These are phyloP conservation scores for Sepiola atlantica DNA, from an alignment of 2,888 invertebrate species.

Conservation along the genomic window DNA sequence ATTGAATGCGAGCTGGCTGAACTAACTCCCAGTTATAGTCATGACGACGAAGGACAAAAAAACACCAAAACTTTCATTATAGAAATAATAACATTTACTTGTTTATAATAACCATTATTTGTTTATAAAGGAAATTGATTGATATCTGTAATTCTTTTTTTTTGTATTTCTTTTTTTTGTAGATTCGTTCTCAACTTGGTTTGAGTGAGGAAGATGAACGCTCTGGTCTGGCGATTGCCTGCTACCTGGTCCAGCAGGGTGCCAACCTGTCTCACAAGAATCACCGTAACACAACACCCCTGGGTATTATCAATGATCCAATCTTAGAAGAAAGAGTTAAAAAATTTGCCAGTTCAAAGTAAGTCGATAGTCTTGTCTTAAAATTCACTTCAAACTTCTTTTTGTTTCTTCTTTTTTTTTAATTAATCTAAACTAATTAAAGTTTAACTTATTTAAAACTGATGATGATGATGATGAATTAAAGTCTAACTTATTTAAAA, in stretches of 20 bases:
- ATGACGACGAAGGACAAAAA: too few species aligned
- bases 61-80: too few species aligned
- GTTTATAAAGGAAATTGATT: too few species aligned
- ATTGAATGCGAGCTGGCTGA: background rate
- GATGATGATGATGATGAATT: too few species aligned
- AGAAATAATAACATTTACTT: too few species aligned
- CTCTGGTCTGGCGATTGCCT: constrained; percentile 82
- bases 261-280: constrained; percentile 80
- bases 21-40: background rate
- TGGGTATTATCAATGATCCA: constrained; percentile 81
- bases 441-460: too few species aligned
- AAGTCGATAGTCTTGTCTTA: constrained; percentile 50
- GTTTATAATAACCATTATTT: too few species aligned
- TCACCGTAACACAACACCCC: constrained; percentile 82
- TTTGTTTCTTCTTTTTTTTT: background rate
- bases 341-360: constrained; percentile 71
- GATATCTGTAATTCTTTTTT: too few species aligned
- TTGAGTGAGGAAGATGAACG: constrained; percentile 65
- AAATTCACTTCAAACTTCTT: background rate
- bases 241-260: constrained; percentile 82
- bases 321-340: constrained; percentile 78
- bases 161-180: constrained; percentile 45
- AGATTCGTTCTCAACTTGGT: constrained; percentile 67
- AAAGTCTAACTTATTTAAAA: too few species aligned
- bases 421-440: too few species aligned